Percentiles rank a stretch among this genome's conserved stretches.
Conservation (phyloP, 2,888 invertebrate species). For the Dusona sp. region DNA sequence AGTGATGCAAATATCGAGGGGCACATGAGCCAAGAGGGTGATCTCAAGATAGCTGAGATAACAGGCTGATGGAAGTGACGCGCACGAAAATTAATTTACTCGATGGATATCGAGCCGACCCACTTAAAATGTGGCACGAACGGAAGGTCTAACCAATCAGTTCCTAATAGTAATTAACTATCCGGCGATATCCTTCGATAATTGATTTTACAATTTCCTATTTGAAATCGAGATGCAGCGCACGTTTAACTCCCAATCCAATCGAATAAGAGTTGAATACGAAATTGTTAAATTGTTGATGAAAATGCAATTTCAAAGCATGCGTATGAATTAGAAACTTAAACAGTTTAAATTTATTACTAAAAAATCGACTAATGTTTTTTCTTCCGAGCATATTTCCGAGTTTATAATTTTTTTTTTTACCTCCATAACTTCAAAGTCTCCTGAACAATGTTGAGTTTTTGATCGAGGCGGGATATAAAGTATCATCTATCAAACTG, state of each 20-base stretch:
- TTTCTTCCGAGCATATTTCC: neutral
- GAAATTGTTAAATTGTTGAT: neutral
- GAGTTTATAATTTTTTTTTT: neutral
- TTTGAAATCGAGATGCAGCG: neutral
- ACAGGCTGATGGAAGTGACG: constrained; percentile 16
- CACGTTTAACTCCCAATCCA: neutral
- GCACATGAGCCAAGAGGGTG: constrained; percentile 4
- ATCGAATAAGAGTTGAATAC: neutral
- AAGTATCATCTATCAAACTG: constrained; percentile 61
- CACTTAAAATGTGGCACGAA: constrained; percentile 11
- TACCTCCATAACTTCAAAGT: neutral
- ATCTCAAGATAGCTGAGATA: constrained; percentile 1
- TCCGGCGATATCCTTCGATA: neutral
- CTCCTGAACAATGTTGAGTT: neutral
- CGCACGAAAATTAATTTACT: constrained; percentile 51
- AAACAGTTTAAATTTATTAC: neutral
- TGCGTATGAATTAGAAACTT: neutral
- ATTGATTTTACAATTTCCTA: neutral
- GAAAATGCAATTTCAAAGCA: neutral
- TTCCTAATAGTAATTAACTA: constrained; percentile 13
- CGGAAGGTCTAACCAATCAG: constrained; percentile 10
- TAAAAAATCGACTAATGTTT: neutral
- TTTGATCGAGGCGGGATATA: constrained; percentile 13
- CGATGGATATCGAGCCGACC: constrained; percentile 38
- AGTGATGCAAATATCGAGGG: neutral